These are phyloP conservation scores for Vidua chalybeata DNA, from an alignment of 2,113 vertebrate genomes.

Conservation along the genomic window DNA sequence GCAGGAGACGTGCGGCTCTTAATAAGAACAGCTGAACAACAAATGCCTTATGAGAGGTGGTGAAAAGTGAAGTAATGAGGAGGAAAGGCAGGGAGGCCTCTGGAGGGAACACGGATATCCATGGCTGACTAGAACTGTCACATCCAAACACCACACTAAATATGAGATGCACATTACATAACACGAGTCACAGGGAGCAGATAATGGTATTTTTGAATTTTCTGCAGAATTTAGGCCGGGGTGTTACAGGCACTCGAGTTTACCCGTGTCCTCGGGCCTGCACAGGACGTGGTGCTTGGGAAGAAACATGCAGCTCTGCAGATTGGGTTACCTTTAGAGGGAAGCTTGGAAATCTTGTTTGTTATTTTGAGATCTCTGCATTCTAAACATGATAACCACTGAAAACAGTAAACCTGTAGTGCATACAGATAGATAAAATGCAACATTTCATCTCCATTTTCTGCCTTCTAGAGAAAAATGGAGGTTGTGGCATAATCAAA, in stretches of 20 bases:
- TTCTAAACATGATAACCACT: not conserved
- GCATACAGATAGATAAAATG: not conserved
- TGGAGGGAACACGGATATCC: slow-evolving; percentile 6
- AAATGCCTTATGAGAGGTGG: slow-evolving; percentile 41
- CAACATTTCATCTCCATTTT: not conserved
- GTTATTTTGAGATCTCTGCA: not conserved
- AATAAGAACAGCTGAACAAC: slow-evolving; percentile 52
- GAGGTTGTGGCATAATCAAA: not conserved
- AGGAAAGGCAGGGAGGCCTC: slow-evolving; percentile 48
- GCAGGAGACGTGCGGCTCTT: not conserved
- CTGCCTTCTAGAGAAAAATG: not conserved
- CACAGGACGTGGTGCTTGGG: not conserved
- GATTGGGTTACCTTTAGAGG: not conserved
- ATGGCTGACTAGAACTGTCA: slow-evolving; percentile 50
- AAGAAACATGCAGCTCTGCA: not conserved
- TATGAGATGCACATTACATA: slow-evolving; percentile 6
- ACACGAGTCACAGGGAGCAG: not conserved
- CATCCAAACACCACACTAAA: not conserved
- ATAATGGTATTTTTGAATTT: not conserved
- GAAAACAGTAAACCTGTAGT: not conserved
- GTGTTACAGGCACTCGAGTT: not conserved
- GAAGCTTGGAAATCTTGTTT: not conserved
- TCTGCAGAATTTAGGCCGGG: not conserved
- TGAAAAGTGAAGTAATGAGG: slow-evolving; percentile 55
- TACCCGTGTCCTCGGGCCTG: not conserved